These are phyloP conservation scores for Picus viridis DNA, from an alignment of 2,797 vertebrate species.

Conservation along the genomic window DNA sequence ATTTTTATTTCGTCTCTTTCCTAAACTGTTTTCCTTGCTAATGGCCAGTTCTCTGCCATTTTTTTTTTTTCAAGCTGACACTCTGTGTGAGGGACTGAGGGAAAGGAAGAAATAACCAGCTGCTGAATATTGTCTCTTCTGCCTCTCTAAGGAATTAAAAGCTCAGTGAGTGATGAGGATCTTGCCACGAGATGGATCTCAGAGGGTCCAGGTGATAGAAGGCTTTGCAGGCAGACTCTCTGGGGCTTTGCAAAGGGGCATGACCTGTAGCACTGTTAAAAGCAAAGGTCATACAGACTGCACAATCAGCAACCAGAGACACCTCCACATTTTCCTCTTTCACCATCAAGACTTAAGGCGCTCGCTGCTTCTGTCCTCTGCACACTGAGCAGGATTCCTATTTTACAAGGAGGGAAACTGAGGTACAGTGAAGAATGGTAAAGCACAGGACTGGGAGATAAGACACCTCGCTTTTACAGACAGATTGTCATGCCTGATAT, in stretches of 20 bases:
- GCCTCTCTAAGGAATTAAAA: conserved; percentile 46
- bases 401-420: not conserved
- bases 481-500: not conserved
- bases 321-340: not conserved
- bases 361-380: not conserved
- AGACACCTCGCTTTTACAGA: not conserved
- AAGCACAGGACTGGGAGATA: not conserved
- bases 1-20: conserved; percentile 64
- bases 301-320: not conserved
- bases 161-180: conserved; percentile 29
- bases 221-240: not conserved
- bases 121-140: conserved; percentile 54
- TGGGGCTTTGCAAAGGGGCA: not conserved
- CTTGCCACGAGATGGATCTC: not conserved
- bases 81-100: conserved; percentile 35
- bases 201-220: not conserved
- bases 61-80: conserved; percentile 41
- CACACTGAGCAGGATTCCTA: not conserved
- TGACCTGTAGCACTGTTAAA: not conserved
- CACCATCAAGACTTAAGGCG: not conserved
- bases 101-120: conserved; percentile 60
- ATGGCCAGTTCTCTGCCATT: conserved; percentile 57
- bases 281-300: not conserved
- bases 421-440: not conserved
- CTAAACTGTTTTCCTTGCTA: conserved; percentile 71